Evolutionary conservation across 2,888 invertebrate species (phyloP).

Genomic region (Parnassius apollo): DNA sequence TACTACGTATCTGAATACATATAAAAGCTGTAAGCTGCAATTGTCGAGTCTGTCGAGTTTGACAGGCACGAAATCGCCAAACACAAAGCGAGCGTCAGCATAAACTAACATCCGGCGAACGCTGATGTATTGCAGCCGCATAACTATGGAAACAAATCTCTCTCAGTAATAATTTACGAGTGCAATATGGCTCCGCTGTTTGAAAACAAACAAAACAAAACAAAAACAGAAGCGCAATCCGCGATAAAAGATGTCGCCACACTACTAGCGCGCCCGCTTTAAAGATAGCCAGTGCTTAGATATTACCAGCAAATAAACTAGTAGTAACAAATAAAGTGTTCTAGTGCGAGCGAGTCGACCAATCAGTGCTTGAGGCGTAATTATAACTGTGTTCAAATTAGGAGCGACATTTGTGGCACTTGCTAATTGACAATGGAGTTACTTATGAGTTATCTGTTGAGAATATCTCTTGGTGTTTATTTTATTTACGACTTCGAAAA

Average conservation of each 20-base stretch:
- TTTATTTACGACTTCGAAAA: conserved; percentile 11
- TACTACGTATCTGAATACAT: conserved; percentile 36
- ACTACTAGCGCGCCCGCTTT: conserved; percentile 59
- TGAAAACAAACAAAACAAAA: conserved; percentile 67
- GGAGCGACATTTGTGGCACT: conserved; percentile 63
- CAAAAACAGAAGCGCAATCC: conserved; percentile 66
- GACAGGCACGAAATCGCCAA: conserved; percentile 67
- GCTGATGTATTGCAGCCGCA: conserved; percentile 76
- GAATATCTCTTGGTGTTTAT: conserved; percentile 34
- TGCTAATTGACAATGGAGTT: conserved; percentile 73
- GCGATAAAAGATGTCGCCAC: conserved; percentile 76
- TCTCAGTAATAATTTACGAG: conserved; percentile 73
- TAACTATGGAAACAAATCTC: conserved; percentile 79
- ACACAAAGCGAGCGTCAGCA: conserved; percentile 70
- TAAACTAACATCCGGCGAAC: conserved; percentile 76
- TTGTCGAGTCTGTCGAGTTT: conserved; percentile 49
- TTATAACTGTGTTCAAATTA: conserved; percentile 76
- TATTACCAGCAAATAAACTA: conserved; percentile 54
- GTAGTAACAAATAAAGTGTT: conserved; percentile 46
- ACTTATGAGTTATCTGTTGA: conserved; percentile 59
- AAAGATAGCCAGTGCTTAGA: conserved; percentile 61
- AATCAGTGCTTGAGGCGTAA: conserved; percentile 65
- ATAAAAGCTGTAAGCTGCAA: conserved; percentile 40
- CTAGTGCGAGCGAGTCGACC: conserved; percentile 47
- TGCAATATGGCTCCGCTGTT: conserved; percentile 71